Base-by-base conservation (phyloP, 1,140 invertebrate genomes). In the Drosophila carrolli region DNA sequence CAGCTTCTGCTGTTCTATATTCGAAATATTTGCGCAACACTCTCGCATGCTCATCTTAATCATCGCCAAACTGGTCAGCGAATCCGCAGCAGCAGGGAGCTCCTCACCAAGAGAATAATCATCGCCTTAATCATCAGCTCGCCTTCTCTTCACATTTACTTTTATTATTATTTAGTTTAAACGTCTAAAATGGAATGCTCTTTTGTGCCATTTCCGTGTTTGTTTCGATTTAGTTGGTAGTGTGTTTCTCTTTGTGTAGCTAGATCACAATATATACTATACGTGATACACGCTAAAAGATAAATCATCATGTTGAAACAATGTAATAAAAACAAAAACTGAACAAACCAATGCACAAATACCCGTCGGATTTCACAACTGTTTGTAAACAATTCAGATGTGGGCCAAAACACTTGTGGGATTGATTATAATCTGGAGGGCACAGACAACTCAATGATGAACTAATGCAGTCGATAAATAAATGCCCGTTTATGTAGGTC, bases 111-210 rank as follows among this genome's bases (percentile, higher is more conserved):
- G 67, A 48, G 41, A 62, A n/a, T 44, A 66, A 48, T 63, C 57
- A 70, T 70, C 75, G 50, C 50, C 35, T 78, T 59, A 51, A 73
- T 54, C 61, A 72, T 67, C 38, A 70, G 55, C 44, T 65, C 43
- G 35, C 66, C 48, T 40, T 53, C 47, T 61, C 60, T 68, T 60
- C 58, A 72, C 76, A 63, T 56, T 71, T 78, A 63, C 50, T 66
- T 58, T 72, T 59, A 73, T 73, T 76, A 57, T 74, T 79, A 78
- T 79, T 78, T 78, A 78, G 65, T 62, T 82, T 88, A 82, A 79
- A 72, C 55, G 68, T 66, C 57, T 62, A 59, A 58, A 72, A 58
- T 51, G 57, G 77, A 71, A 78, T 76, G 67, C 66, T 60, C 58
- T 78, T 54, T 71, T 70, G 67, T 71, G 67, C 67, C 56, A 48